These are phyloP conservation scores for Hesperia comma DNA, from an alignment of 2,888 invertebrate species.

Conservation along the genomic window DNA sequence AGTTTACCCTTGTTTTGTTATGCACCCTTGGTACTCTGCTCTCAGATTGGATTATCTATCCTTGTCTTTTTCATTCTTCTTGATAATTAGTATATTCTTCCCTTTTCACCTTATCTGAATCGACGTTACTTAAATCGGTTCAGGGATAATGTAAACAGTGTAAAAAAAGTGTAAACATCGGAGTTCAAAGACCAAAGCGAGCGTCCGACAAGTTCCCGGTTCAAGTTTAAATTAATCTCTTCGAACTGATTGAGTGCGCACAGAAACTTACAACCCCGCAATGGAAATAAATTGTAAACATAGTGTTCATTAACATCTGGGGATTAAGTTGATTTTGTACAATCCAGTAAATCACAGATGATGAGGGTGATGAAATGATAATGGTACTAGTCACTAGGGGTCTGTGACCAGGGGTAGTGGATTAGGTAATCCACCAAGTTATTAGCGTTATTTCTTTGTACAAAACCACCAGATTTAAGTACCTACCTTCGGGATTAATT, in stretches of 20 bases:
- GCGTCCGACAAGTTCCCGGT: slow-evolving; percentile 12
- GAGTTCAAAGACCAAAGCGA: slow-evolving; percentile 28
- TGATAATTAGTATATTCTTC: slow-evolving; percentile 11
- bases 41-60: slow-evolving; percentile 33
- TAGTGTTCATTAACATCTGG: too few species aligned
- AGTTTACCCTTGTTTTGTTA: slow-evolving; percentile 68
- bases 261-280: slow-evolving; percentile 9
- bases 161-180: slow-evolving; percentile 29
- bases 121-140: slow-evolving; percentile 15
- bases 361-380: too few species aligned
- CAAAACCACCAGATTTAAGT: too few species aligned
- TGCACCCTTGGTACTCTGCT: slow-evolving; percentile 68
- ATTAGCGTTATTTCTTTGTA: too few species aligned
- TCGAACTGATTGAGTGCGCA: slow-evolving; percentile 19
- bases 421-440: too few species aligned
- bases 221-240: slow-evolving; percentile 20
- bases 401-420: too few species aligned
- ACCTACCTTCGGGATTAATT: too few species aligned
- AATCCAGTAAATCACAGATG: too few species aligned
- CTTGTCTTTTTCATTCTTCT: slow-evolving; percentile 29
- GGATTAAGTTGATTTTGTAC: too few species aligned
- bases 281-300: too few species aligned
- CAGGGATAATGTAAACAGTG: slow-evolving; percentile 17
- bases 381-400: too few species aligned
- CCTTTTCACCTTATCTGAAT: slow-evolving; percentile 20